Conservation (phyloP, 2,113 vertebrate genomes). For the Cebus imitator region DNA sequence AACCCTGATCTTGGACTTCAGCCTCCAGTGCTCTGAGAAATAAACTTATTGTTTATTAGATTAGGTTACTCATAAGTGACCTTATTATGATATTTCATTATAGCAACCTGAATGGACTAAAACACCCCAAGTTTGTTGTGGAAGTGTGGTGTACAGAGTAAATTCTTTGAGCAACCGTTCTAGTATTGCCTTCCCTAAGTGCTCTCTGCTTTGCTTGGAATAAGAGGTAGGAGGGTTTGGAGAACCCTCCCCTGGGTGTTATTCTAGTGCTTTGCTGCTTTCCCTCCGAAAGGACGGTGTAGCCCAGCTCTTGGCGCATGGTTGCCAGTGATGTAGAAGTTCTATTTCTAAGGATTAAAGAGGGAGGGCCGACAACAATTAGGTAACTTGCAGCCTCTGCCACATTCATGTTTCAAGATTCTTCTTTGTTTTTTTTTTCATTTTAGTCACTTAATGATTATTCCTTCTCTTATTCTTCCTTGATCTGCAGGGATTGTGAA, state of each 20-base stretch:
- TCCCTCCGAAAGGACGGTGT: not conserved
- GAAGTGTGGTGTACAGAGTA: not conserved
- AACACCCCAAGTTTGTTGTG: not conserved
- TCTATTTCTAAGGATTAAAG: not conserved
- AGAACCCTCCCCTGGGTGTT: not conserved
- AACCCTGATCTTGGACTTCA: not conserved
- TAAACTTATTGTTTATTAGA: not conserved
- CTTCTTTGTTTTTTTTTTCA: not conserved
- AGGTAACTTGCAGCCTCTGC: not conserved
- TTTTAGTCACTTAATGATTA: conserved; percentile 21
- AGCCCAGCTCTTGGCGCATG: not conserved
- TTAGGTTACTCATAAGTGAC: not conserved
- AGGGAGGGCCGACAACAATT: not conserved
- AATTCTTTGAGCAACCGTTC: not conserved
- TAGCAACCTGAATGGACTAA: not conserved
- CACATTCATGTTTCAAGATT: not conserved
- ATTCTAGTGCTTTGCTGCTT: not conserved
- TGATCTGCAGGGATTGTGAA: not conserved
- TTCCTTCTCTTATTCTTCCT: conserved; percentile 1
- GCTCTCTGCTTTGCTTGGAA: not conserved
- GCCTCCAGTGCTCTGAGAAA: not conserved
- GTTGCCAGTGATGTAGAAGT: not conserved
- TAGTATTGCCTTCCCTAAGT: not conserved
- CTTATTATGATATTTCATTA: not conserved
- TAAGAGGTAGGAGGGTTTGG: not conserved